Evolutionary conservation across 1,140 invertebrate genomes (phyloP), one percentile per base, ranked within the genome.

Genomic region (Teleopsis dalmanni): DNA sequence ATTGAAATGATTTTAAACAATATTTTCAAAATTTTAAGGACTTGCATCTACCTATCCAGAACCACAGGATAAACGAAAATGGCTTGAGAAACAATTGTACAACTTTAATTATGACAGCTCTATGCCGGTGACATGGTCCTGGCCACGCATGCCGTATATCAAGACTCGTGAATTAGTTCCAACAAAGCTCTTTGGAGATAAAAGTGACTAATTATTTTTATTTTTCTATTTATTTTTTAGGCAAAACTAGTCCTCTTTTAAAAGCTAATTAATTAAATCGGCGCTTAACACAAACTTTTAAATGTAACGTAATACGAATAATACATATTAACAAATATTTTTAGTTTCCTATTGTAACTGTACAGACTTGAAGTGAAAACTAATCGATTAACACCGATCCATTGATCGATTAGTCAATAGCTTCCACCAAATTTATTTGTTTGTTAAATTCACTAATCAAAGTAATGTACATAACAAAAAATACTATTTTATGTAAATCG

Each of bases 1-100:
- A 31, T 45, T 45, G 25, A 31, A 46, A 2, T 91, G 78, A 72
- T 68, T 16, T 27, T 18, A 43, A 5, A 78, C 75, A 64, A 75
- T 79, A 79, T 62, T 62, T 59, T 59, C 14, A 34, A 23, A 40
- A 45, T 54, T 62, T 73, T n/a, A 65, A 87, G 88, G 86, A 60
- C 76, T 88, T 53, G 88, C 88, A 8, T 88, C 87, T 22, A 81
- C 85, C 26, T 91, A 91, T 70, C 89, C 89, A 0, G 83, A 91
- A 71, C 88, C 88, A 50, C 78, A 81, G 53, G 80, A 91, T 63
- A 81, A 87, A 59, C 69, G 78, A 35, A 72, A 79, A 54, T 87
- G 85, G 69, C 78, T 91, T 25, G 74, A 81, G 50, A 78, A 78
- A 55, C 82, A 86, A 63, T 79, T 88, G 76, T 91, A 88, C 66